Evolutionary conservation across 2,888 invertebrate species (phyloP), one percentile per base, ranked within the genome.

Genomic region (Lagria hirta): DNA sequence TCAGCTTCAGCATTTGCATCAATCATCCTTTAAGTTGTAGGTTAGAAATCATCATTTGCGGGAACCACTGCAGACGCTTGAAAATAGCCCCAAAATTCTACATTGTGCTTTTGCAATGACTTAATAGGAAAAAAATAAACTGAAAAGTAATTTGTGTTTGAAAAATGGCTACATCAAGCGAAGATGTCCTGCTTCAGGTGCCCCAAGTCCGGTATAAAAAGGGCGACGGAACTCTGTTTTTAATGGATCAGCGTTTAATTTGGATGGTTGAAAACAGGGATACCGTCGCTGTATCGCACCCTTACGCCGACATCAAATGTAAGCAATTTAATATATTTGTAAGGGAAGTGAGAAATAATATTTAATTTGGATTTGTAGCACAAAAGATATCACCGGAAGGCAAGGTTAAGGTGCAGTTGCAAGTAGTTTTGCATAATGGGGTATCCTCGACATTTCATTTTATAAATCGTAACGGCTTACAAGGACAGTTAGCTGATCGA

Each of bases 341-440:
- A 12, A 24, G 22, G 12, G 13, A 14, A n/a, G 8, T 15, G 10
- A 3, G 6, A 1, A 13, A 16, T 11, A 27, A 7, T 23, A 5
- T 37, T 22, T 37, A 49, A 21, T 28, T 35, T 21, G 8, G 3
- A 30, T 48, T 66, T 32, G 12, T 52, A 72, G 71, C 71, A 40
- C 98, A 99, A 78, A 95, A 97, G 75, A 97, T 99, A 59, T 91
- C 91, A 14, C 96, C 98, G 0, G 95, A 87, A 60, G 95, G 94
- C 14, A 99, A 99, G 73, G 86, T 94, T 14, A 99, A 99, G 75
- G 92, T 99, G 38, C 99, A 99, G 70, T 76, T 99, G 8, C 99
- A 99, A 78, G 85, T 98, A 11, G 93, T 96, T 11, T 75, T 99
- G 49, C 92, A 97, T 59, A 93, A 92, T 75, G 93, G 92, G 12